phyloP scores from a whole-genome alignment of 2,888 invertebrate species.

The Margaritifera margaritifera region DNA sequence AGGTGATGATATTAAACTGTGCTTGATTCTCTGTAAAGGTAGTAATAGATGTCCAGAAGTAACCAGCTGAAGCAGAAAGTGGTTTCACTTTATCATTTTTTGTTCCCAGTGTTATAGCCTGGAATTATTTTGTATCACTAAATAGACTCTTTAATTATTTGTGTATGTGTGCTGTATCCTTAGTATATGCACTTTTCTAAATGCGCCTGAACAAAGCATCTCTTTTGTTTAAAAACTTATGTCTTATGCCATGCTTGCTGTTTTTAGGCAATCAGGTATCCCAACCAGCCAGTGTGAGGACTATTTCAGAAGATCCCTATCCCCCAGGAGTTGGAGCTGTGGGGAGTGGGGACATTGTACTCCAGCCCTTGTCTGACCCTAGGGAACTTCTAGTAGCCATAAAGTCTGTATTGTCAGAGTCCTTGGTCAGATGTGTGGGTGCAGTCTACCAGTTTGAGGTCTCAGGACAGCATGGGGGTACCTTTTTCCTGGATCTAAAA shows the following conservation, averaged over 20 bases:
- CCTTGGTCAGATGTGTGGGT: conserved; percentile 60
- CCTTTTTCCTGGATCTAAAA: conserved; percentile 68
- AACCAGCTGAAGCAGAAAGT: no score
- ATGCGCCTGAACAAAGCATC: no score
- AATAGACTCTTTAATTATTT: no score
- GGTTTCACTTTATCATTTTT: no score
- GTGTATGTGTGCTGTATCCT: no score
- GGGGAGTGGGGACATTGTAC: conserved; percentile 24
- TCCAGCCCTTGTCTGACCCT: conserved; percentile 27
- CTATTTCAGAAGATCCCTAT: conserved; percentile 8
- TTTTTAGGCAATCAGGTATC: conserved; percentile 8
- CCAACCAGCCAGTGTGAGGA: conserved; percentile 3
- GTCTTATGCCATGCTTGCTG: neutral
- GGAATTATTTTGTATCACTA: no score
- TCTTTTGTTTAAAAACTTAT: neutral
- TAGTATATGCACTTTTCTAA: no score
- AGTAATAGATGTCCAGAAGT: no score
- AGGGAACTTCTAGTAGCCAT: conserved; percentile 43
- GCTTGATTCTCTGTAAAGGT: no score
- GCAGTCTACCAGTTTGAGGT: conserved; percentile 65
- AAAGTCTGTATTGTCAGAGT: conserved; percentile 47
- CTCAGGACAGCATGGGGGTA: conserved; percentile 54
- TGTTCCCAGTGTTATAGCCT: no score
- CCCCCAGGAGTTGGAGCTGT: conserved; percentile 24
- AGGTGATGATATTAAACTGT: no score